These are phyloP conservation scores for Pseudopleuronectes americanus DNA, from an alignment of 2,797 vertebrate species.

Conservation along the genomic window DNA sequence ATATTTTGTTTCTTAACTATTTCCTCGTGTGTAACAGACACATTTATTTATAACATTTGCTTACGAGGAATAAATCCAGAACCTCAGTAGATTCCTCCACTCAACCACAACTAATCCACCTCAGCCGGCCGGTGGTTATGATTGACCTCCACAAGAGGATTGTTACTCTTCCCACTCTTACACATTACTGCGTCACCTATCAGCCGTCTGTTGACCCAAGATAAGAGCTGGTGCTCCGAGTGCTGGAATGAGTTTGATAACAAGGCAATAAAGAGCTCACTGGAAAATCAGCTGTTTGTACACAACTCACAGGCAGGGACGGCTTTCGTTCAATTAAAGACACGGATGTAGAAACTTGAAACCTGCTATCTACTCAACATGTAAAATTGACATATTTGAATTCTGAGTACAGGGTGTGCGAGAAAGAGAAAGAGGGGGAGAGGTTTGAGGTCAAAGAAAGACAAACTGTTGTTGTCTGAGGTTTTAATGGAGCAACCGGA, in stretches of 20 bases:
- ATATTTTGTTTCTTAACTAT: neutral
- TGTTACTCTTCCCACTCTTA: slow-evolving; percentile 9
- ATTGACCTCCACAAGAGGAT: neutral
- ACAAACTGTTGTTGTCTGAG: no score
- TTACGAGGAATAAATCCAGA: neutral
- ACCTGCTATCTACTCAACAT: no score
- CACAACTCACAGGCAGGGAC: neutral
- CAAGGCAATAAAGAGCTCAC: slow-evolving; percentile 30
- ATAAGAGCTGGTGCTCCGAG: slow-evolving; percentile 49
- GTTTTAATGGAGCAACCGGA: no score
- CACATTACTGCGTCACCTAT: slow-evolving; percentile 23
- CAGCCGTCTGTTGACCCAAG: slow-evolving; percentile 58
- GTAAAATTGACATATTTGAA: no score
- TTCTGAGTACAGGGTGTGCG: no score
- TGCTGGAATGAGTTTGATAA: slow-evolving; percentile 58
- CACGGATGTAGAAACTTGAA: no score
- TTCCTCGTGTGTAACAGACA: neutral
- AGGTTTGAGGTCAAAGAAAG: no score
- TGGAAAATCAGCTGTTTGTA: neutral
- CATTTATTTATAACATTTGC: neutral
- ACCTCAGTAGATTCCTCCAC: neutral
- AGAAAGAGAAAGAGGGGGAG: no score
- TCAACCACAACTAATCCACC: neutral
- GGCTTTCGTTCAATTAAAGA: no score
- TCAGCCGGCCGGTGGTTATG: neutral